A percentile compares a stretch with the other conserved stretches of the same genome.
Conservation (phyloP, 1,140 invertebrate genomes). For the Trypoxylus dichotomus region DNA sequence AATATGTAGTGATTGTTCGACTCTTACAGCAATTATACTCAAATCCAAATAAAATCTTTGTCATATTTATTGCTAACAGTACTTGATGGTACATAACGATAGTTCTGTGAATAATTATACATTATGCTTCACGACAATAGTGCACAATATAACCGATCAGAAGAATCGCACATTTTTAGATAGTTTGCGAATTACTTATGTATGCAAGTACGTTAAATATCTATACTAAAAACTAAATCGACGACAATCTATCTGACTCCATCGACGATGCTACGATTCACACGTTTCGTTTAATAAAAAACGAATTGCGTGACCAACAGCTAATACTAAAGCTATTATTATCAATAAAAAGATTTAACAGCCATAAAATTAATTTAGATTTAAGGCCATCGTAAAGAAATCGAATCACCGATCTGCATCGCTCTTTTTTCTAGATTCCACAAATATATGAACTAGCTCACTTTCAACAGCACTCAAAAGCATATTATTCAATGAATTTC, state of each 20-base stretch:
- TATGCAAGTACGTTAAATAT: not conserved
- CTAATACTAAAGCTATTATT: not conserved
- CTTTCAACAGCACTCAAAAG: too few relatives aligned
- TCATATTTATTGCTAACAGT: not conserved
- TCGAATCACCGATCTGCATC: too few relatives aligned
- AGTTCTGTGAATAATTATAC: not conserved
- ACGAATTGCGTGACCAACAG: not conserved
- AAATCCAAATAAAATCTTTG: not conserved
- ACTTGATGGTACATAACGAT: not conserved
- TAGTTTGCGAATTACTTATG: not conserved
- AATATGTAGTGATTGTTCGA: too few relatives aligned
- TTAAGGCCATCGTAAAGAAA: too few relatives aligned
- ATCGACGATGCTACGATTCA: not conserved
- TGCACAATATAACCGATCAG: not conserved
- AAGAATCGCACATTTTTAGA: not conserved
- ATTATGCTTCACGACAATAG: not conserved
- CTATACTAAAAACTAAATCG: not conserved
- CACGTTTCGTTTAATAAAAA: not conserved
- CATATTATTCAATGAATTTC: too few relatives aligned
- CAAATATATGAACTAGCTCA: too few relatives aligned
- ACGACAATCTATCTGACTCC: not conserved
- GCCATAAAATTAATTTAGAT: too few relatives aligned
- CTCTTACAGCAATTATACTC: too few relatives aligned
- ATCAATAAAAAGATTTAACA: constrained; percentile 1
- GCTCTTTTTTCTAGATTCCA: too few relatives aligned